phyloP scores from a whole-genome alignment of 2,797 vertebrate species.

The Remorina albescens region DNA sequence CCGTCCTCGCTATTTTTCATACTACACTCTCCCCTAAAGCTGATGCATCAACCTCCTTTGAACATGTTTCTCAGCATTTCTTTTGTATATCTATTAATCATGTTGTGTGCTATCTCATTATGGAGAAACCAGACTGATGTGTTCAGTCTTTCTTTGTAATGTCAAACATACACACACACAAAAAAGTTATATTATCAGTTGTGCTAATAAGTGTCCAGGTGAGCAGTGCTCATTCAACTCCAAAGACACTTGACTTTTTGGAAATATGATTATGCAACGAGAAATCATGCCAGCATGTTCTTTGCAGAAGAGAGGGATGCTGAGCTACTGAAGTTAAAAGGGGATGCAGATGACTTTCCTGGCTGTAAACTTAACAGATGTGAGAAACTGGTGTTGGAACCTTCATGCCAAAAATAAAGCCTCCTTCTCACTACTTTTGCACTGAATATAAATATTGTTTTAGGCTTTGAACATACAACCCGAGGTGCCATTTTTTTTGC shows the following conservation, averaged over 20 bases:
- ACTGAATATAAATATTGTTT: slow-evolving; percentile 32
- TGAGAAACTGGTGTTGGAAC: slow-evolving; percentile 7
- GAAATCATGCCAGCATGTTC: neutral
- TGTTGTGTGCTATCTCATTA: slow-evolving; percentile 21
- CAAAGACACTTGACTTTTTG: slow-evolving; percentile 26
- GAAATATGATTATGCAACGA: slow-evolving; percentile 28
- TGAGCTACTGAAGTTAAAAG: neutral
- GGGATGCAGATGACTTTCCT: neutral
- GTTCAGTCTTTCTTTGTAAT: slow-evolving; percentile 23
- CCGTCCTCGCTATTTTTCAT: neutral
- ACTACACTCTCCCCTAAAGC: slow-evolving; percentile 40
- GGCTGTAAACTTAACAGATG: slow-evolving; percentile 1
- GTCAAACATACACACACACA: slow-evolving; percentile 26
- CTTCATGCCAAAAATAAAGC: slow-evolving; percentile 20
- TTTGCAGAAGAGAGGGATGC: neutral
- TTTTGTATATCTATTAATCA: slow-evolving; percentile 37
- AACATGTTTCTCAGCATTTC: slow-evolving; percentile 49
- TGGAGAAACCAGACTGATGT: slow-evolving; percentile 8
- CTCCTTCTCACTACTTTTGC: slow-evolving; percentile 4
- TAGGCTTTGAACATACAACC: slow-evolving; percentile 34
- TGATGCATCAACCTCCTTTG: slow-evolving; percentile 43
- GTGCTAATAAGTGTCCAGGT: slow-evolving; percentile 32
- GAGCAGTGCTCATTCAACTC: slow-evolving; percentile 21
- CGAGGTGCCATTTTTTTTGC: slow-evolving; percentile 5
- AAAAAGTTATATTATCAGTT: slow-evolving; percentile 47